Evolutionary conservation across 2,888 invertebrate species (phyloP).

Genomic region (Acronicta aceris): DNA sequence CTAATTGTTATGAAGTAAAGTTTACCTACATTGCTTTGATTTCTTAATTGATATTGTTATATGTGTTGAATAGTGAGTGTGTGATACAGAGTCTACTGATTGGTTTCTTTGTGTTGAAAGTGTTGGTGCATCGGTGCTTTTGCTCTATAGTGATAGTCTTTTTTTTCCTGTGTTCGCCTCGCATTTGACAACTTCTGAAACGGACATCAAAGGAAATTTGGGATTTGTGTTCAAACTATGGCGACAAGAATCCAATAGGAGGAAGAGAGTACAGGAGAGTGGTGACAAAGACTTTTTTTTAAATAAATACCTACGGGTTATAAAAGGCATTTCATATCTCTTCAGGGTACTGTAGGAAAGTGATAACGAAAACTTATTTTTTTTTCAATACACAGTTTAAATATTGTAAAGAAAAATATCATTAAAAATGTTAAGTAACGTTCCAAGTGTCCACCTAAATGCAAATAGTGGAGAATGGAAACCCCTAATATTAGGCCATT

Average conservation of each 20-base stretch:
- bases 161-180: not conserved
- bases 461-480: too few species aligned
- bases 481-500: too few species aligned
- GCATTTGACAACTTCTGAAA: not conserved
- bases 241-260: not conserved
- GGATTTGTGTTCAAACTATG: not conserved
- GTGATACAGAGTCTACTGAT: not conserved
- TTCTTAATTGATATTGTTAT: conserved; percentile 3
- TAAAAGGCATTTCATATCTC: too few species aligned
- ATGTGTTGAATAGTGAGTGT: conserved; percentile 1
- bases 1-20: conserved; percentile 7
- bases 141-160: not conserved
- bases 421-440: too few species aligned
- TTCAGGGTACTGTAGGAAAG: too few species aligned
- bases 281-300: conserved; percentile 9
- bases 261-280: not conserved
- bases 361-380: too few species aligned
- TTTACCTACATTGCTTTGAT: conserved; percentile 10
- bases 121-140: not conserved
- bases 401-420: too few species aligned
- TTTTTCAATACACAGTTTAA: too few species aligned
- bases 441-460: too few species aligned
- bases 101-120: conserved; percentile 21
- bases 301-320: too few species aligned
- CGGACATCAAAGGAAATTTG: not conserved